Percentiles rank a stretch among this genome's conserved stretches.
These are phyloP conservation scores for Palythoa caribaeorum DNA, from an alignment of 92 coral and sea anemone species.

Conservation along the genomic window DNA sequence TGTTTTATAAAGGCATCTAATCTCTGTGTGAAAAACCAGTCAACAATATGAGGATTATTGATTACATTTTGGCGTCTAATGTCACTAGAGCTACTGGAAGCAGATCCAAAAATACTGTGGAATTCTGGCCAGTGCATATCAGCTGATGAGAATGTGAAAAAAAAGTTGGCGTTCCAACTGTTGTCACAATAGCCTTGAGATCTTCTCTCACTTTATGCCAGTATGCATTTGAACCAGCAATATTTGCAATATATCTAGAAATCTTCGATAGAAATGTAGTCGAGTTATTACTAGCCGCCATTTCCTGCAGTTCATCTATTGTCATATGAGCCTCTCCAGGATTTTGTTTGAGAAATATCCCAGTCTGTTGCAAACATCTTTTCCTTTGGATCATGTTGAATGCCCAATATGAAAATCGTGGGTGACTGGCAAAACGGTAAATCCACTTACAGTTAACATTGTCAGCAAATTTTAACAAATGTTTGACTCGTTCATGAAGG, in stretches of 20 bases:
- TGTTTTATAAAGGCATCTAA: too few relatives aligned
- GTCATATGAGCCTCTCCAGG: slow-evolving; percentile 16
- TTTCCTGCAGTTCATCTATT: slow-evolving; percentile 52
- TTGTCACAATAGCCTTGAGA: neutral
- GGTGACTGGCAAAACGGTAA: neutral
- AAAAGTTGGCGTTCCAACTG: slow-evolving; percentile 57
- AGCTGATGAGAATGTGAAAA: slow-evolving; percentile 60
- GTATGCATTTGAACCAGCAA: too few relatives aligned
- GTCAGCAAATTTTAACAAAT: neutral
- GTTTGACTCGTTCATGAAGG: slow-evolving; percentile 7
- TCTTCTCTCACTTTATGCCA: too few relatives aligned
- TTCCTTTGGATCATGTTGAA: slow-evolving; percentile 56
- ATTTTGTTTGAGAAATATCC: slow-evolving; percentile 22
- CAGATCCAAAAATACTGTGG: neutral
- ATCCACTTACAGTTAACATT: neutral
- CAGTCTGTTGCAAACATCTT: slow-evolving; percentile 56
- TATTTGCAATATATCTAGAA: neutral
- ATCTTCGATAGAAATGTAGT: slow-evolving; percentile 33
- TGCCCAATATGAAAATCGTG: slow-evolving; percentile 47
- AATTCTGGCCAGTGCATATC: slow-evolving; percentile 47
- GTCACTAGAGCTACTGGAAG: neutral
- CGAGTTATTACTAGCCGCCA: slow-evolving; percentile 41
- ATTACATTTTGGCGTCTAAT: too few relatives aligned
- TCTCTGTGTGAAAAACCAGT: too few relatives aligned
- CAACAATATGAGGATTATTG: neutral